Conservation (phyloP, 1,140 invertebrate species). For the Drosophila athabasca region DNA sequence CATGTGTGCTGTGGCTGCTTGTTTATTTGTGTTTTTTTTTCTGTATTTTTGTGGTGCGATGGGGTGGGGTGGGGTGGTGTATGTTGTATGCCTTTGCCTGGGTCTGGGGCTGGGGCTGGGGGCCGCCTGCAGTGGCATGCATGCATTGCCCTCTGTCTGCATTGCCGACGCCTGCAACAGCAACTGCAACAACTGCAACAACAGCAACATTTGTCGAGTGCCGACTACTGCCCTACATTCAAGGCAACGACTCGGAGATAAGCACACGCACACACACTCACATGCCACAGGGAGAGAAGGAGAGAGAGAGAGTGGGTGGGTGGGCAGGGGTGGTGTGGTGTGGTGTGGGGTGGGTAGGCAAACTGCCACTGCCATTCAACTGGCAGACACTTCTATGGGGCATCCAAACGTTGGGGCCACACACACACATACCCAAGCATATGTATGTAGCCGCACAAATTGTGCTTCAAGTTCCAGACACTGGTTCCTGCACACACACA, state of each 20-base stretch:
- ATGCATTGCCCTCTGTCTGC: slow-evolving; percentile 49
- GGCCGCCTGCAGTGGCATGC: slow-evolving; percentile 43
- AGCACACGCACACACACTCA: slow-evolving; percentile 49
- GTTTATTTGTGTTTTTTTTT: slow-evolving; percentile 37
- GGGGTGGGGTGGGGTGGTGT: not conserved
- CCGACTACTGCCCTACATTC: slow-evolving; percentile 80
- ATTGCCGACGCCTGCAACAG: slow-evolving; percentile 29
- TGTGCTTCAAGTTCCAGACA: slow-evolving; percentile 76
- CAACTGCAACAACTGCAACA: slow-evolving; percentile 30
- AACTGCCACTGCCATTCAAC: slow-evolving; percentile 63
- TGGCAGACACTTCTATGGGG: slow-evolving; percentile 71
- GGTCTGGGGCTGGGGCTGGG: slow-evolving; percentile 21
- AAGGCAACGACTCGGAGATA: slow-evolving; percentile 80
- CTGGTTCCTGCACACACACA: slow-evolving; percentile 45
- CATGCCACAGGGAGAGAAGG: not conserved
- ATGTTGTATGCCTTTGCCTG: slow-evolving; percentile 48
- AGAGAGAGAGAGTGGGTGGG: slow-evolving; percentile 8
- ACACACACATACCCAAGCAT: slow-evolving; percentile 16
- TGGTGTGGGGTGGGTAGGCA: not conserved
- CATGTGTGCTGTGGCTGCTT: slow-evolving; percentile 15
- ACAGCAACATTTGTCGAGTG: slow-evolving; percentile 69
- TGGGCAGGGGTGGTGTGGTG: not conserved
- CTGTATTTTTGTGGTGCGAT: not conserved
- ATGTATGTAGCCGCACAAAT: slow-evolving; percentile 49
- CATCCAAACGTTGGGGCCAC: slow-evolving; percentile 50